Base-by-base conservation (phyloP, 2,888 invertebrate species). In the Amblyteles armatorius region DNA sequence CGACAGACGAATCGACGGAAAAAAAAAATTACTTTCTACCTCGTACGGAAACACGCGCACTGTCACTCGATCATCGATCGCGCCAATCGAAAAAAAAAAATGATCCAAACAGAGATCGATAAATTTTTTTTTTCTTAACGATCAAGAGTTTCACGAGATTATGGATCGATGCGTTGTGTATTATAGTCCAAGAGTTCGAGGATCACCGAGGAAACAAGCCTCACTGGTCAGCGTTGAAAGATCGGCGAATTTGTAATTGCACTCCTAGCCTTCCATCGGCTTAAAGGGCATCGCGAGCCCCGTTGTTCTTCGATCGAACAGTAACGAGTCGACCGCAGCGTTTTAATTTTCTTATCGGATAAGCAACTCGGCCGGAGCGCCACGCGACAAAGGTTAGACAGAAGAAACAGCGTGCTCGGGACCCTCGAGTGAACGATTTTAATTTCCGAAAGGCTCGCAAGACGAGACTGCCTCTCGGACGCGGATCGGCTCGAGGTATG, bases 401-500 rank as follows among this genome's bases (percentile, higher is more conserved):
- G 29, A 29, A 44, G 50, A 19, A 52, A 73, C 71, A 26, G 57
- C 80, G 76, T 60, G 65, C 52, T 71, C 83, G 82, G 76, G 84
- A 86, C 80, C 78, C 80, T 76, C 76, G 83, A 79, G 84, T 79
- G 60, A 80, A 82, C 74, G 83, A 87, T 86, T 86, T 86, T 84
- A 86, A 85, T 87, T 83, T 74, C 87, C 83, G 87, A 86, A 84
- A 85, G 87, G 85, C 89, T 87, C 83, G 83, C 82, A 86, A 83
- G 86, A 87, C 87, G 86, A 88, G 86, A 88, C 88, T 89, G 90
- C 91, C 91, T 92, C 89, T 90, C 87, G 91, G 89, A 92, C 92
- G 93, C 92, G 92, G 84, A 91, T 92, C 92, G 89, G 89, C 88
- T 90, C 90, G 90, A 91, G 93, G 93, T 93, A 93, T 94, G 93